Evolutionary conservation across 2,113 vertebrate species (phyloP).

Genomic region (Elaphurus davidianus): DNA sequence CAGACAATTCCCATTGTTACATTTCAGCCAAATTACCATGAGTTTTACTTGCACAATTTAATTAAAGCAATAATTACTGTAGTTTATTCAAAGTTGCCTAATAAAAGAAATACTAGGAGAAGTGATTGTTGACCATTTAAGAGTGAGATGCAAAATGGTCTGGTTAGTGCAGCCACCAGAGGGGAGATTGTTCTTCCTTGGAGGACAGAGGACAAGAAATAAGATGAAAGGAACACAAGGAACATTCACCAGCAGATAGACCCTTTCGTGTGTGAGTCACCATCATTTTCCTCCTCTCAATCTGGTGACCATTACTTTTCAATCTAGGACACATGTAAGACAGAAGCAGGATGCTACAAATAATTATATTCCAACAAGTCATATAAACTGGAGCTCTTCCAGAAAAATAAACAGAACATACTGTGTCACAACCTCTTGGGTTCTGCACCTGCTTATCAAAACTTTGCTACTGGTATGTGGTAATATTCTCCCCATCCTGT

Average conservation of each 20-base stretch:
- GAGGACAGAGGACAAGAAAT: neutral
- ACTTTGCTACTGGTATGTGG: neutral
- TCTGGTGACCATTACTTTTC: neutral
- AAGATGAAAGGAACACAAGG: no score
- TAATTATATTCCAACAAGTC: neutral
- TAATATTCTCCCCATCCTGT: neutral
- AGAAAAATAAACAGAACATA: neutral
- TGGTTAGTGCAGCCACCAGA: neutral
- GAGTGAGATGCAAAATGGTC: neutral
- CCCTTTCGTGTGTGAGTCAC: rapidly evolving
- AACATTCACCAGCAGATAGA: rapidly evolving
- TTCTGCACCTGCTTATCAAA: neutral
- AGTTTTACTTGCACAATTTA: neutral
- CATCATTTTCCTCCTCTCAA: neutral
- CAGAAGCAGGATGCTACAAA: neutral
- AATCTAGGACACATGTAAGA: neutral
- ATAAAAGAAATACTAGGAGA: neutral
- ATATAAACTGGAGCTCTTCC: neutral
- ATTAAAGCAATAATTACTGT: neutral
- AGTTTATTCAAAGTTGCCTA: neutral
- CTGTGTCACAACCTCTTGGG: neutral
- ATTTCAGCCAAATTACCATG: neutral
- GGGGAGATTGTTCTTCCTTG: neutral
- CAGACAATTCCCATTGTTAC: neutral
- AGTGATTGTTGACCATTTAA: neutral